phyloP scores from a whole-genome alignment of 2,113 vertebrate genomes.

The Polyodon spathula region DNA sequence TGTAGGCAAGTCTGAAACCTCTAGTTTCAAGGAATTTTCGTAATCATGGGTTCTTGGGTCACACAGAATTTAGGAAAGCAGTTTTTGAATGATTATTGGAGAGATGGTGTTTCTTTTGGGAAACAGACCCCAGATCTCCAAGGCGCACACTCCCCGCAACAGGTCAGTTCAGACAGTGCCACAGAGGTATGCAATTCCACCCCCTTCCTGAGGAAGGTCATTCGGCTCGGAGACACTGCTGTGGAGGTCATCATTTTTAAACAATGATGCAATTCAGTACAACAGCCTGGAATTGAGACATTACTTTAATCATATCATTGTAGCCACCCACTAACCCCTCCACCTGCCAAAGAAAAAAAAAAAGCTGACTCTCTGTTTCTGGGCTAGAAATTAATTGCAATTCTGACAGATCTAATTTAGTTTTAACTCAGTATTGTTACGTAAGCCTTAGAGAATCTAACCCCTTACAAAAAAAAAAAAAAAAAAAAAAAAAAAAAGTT shows the following conservation, averaged over 20 bases:
- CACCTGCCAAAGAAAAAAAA: conserved; percentile 7
- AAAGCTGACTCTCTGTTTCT: conserved; percentile 7
- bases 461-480: too few species aligned
- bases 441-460: too few species aligned
- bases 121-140: not conserved
- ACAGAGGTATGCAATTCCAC: conserved; percentile 19
- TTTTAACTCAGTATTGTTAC: not conserved
- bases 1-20: too few species aligned
- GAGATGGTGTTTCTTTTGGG: too few species aligned
- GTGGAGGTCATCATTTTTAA: conserved; percentile 67
- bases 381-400: conserved; percentile 16
- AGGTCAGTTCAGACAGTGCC: not conserved
- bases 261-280: conserved; percentile 63
- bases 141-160: not conserved
- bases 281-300: conserved; percentile 66
- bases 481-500: too few species aligned
- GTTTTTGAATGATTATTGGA: too few species aligned
- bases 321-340: conserved; percentile 34
- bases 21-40: too few species aligned
- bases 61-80: too few species aligned
- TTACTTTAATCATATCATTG: conserved; percentile 82
- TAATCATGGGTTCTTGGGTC: too few species aligned
- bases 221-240: conserved; percentile 41
- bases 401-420: not conserved
- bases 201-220: conserved; percentile 26